Conservation (phyloP, 2,113 vertebrate genomes). For the Diglossa brunneiventris region DNA sequence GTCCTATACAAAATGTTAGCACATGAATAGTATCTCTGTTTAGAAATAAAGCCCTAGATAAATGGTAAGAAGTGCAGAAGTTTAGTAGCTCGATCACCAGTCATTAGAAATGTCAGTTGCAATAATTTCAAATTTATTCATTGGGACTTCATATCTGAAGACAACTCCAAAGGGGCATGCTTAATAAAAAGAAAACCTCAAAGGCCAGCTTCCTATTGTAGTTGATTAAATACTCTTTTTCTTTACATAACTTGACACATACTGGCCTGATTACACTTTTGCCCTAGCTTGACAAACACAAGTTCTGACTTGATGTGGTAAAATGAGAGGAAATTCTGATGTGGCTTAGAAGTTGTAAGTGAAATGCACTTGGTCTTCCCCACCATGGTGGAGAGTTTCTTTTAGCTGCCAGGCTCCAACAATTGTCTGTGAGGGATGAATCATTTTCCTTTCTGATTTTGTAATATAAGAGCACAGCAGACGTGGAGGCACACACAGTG, state of each 20-base stretch:
- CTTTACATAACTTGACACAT: conserved; percentile 28
- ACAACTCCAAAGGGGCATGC: neutral
- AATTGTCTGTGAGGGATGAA: neutral
- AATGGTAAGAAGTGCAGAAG: neutral
- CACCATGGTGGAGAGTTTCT: neutral
- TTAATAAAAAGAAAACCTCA: conserved; percentile 17
- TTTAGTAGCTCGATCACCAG: neutral
- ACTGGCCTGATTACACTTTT: conserved; percentile 13
- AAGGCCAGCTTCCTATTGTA: conserved; percentile 5
- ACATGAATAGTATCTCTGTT: accelerated
- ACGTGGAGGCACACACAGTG: accelerated
- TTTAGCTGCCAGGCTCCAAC: neutral
- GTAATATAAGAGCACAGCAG: neutral
- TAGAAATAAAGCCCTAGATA: neutral
- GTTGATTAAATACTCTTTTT: neutral
- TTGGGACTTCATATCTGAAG: neutral
- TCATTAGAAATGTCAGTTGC: conserved; percentile 15
- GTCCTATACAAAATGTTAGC: neutral
- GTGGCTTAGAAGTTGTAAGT: neutral
- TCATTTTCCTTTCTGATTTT: neutral
- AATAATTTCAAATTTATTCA: neutral
- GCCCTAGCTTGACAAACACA: neutral
- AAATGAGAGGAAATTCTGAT: conserved; percentile 17
- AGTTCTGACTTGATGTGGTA: conserved; percentile 6
- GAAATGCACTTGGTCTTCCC: neutral